phyloP scores from a whole-genome alignment of 2,888 invertebrate species.

The Phania funesta region DNA sequence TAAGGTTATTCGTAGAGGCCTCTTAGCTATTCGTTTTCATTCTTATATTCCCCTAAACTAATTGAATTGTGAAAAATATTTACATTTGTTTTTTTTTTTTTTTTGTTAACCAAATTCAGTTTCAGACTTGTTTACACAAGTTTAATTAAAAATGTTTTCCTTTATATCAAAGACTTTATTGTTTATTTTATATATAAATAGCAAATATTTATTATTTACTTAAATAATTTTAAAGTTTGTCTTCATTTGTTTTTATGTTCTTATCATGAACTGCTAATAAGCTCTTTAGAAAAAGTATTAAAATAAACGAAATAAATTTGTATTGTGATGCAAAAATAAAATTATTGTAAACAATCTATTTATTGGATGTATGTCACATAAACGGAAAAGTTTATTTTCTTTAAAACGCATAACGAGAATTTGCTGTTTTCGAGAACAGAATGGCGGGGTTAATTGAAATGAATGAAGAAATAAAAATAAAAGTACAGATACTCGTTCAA shows the following conservation, averaged over 20 bases:
- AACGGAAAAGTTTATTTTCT: conserved; percentile 21
- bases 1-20: no score
- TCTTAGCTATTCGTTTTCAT: no score
- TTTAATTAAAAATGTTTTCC: neutral
- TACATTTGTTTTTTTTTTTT: neutral
- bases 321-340: neutral
- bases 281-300: conserved; percentile 32
- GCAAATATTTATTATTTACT: conserved; percentile 25
- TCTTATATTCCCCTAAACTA: no score
- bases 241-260: neutral
- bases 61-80: no score
- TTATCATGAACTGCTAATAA: conserved; percentile 30
- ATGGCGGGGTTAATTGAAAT: neutral
- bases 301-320: conserved; percentile 10
- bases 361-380: neutral
- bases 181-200: neutral
- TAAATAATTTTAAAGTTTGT: neutral
- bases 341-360: neutral
- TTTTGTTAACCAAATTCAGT: neutral
- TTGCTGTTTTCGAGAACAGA: neutral
- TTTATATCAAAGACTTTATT: neutral
- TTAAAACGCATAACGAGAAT: neutral
- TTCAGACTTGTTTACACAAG: neutral
- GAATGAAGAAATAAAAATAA: neutral
- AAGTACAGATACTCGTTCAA: no score